Evolutionary conservation across 2,113 vertebrate genomes (phyloP).

Genomic region (Ceyx melanurus): DNA sequence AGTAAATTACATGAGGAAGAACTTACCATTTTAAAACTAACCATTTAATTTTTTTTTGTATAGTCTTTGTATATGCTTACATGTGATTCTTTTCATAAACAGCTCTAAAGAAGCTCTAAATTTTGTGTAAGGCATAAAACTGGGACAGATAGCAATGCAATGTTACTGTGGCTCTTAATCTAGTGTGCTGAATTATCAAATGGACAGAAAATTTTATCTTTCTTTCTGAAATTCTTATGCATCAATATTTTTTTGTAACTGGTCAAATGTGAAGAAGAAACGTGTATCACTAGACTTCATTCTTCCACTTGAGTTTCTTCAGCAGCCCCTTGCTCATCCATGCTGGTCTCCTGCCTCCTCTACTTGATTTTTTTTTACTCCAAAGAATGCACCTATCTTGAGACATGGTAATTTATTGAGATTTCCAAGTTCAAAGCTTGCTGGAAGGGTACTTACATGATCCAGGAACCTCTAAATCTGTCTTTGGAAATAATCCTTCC

Average conservation of each 20-base stretch:
- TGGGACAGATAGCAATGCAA: background rate
- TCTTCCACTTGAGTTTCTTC: too few species aligned
- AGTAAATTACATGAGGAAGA: background rate
- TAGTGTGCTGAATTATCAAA: background rate
- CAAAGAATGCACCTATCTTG: too few species aligned
- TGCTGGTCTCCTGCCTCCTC: too few species aligned
- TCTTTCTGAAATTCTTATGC: background rate
- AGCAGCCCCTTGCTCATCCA: too few species aligned
- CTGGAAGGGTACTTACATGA: background rate
- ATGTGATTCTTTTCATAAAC: background rate
- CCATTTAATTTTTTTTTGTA: background rate
- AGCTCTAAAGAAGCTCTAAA: background rate
- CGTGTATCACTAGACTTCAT: background rate
- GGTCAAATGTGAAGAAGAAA: background rate
- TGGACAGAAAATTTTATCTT: background rate
- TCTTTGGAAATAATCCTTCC: background rate
- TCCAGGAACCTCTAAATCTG: background rate
- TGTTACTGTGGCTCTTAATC: background rate
- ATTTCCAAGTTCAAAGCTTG: background rate
- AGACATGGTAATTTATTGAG: background rate
- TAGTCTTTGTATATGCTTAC: background rate
- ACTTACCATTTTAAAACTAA: background rate
- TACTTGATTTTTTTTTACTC: too few species aligned
- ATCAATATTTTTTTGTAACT: background rate
- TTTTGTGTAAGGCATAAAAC: background rate